Base-by-base conservation (phyloP, 2,113 vertebrate genomes). In the Chascanopsetta lugubris region DNA sequence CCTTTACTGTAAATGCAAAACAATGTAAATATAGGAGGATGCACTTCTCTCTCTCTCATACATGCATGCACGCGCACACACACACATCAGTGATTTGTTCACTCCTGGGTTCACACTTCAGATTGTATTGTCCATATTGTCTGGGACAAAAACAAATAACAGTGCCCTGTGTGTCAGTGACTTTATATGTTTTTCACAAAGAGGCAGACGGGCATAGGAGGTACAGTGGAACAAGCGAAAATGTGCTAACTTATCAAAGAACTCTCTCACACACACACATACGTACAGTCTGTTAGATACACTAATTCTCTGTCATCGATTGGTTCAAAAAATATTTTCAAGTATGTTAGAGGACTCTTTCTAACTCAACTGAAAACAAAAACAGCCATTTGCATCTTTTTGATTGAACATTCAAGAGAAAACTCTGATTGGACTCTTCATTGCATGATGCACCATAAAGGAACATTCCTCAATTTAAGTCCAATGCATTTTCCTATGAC, bases 271-370 rank as follows among this genome's bases (percentile, higher is more conserved):
- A 32, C 55, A 53, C 43, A 45, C 43, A 45, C 20, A 65, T 40
- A 18, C 34, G 13, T n/a, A n/a, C 26, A 5, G 17, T 17, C 34
- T 42, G 55, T 47, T 36, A 46, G 10, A 40, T 58, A 57, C 40
- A 77, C 71, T 51, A 46, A 38, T 18, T 64, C 1, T 69, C 49
- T 53, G 53, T 43, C 49, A 47, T 59, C 7, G n/a, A 62, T 56
- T 29, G 0, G 29, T 63, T 56, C 59, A 36, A 46, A 67, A 25
- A 66, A 71, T 51, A 48, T 69, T 29, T 84, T 85, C 75, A 87
- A 85, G 82, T 84, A 74, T 55, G 65, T 58, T 20, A 74, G 22
- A 59, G 47, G 47, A 63, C 47, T 74, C 47, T 74, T 71, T 12
- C 43, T 54, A 22, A 56, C 47, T 43, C n/a, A 49, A 51, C 24